phyloP scores from a whole-genome alignment of 2,888 invertebrate species.

The Drosophila kambysellisi region DNA sequence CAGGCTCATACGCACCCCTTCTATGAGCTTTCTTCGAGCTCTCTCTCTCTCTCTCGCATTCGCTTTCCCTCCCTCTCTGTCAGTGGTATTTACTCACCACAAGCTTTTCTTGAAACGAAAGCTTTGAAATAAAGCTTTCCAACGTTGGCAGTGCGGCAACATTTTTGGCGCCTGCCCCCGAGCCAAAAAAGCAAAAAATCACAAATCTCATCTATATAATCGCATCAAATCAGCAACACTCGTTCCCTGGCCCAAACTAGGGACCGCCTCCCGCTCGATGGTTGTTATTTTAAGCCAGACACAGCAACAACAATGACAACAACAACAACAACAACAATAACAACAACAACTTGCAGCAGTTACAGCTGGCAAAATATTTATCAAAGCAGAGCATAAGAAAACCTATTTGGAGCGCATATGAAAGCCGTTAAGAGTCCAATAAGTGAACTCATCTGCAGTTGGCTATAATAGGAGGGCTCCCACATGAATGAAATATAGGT shows the following conservation, averaged over 20 bases:
- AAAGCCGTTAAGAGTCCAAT: constrained; percentile 2
- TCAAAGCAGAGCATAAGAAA: constrained; percentile 20
- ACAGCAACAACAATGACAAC: constrained; percentile 23
- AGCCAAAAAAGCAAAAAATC: constrained; percentile 30
- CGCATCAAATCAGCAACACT: constrained; percentile 67
- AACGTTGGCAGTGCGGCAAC: constrained; percentile 32
- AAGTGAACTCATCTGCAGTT: not conserved
- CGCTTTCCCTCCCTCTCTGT: constrained; percentile 2
- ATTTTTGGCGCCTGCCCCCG: constrained; percentile 69
- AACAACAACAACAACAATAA: constrained; percentile 8
- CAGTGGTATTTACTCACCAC: constrained; percentile 61
- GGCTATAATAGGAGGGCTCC: not conserved
- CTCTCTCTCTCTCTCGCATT: constrained; percentile 4
- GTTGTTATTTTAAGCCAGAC: constrained; percentile 32
- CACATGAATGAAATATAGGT: not conserved
- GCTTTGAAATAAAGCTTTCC: constrained; percentile 53
- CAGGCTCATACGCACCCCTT: constrained; percentile 11
- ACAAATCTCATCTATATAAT: constrained; percentile 72
- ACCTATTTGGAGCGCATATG: constrained; percentile 4
- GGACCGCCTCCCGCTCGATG: constrained; percentile 3
- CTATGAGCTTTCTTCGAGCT: constrained; percentile 38
- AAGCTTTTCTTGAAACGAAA: constrained; percentile 43
- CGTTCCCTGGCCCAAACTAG: constrained; percentile 10
- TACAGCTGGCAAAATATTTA: constrained; percentile 31
- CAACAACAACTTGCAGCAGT: not conserved